These are phyloP conservation scores for Pelvicachromis taeniatus DNA, from an alignment of 2,113 vertebrate species.

Conservation along the genomic window DNA sequence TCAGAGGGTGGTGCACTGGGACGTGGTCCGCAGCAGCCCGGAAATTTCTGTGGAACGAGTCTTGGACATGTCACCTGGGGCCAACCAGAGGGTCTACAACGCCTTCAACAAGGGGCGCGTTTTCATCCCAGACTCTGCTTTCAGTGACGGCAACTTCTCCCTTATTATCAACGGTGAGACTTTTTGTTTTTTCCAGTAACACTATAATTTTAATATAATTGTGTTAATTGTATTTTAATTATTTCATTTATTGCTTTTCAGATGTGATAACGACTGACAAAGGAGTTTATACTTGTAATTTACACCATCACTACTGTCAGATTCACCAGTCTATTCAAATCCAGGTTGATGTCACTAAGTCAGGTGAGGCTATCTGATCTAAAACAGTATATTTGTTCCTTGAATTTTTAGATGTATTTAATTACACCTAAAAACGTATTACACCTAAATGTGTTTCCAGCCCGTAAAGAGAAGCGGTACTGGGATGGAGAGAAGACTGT, in stretches of 20 bases:
- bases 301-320: conserved; percentile 96
- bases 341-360: conserved; percentile 80
- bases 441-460: conserved; percentile 54
- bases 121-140: conserved; percentile 77
- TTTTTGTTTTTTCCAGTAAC: neutral
- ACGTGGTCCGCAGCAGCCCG: conserved; percentile 73
- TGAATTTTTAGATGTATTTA: neutral
- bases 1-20: conserved; percentile 95
- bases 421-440: neutral
- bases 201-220: neutral
- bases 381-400: neutral
- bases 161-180: conserved; percentile 77
- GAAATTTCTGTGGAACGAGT: conserved; percentile 75
- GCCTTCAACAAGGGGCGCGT: conserved; percentile 81
- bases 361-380: conserved; percentile 68
- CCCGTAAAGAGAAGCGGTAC: conserved; percentile 65
- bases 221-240: neutral
- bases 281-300: conserved; percentile 89
- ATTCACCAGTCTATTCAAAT: conserved; percentile 83
- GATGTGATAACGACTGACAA: conserved; percentile 74
- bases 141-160: conserved; percentile 92
- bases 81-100: conserved; percentile 84
- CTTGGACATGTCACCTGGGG: conserved; percentile 89
- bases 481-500: conserved; percentile 89
- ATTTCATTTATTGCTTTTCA: conserved; percentile 24